These are phyloP conservation scores for Polyploca ridens DNA, from an alignment of 2,888 invertebrate species.

Conservation along the genomic window DNA sequence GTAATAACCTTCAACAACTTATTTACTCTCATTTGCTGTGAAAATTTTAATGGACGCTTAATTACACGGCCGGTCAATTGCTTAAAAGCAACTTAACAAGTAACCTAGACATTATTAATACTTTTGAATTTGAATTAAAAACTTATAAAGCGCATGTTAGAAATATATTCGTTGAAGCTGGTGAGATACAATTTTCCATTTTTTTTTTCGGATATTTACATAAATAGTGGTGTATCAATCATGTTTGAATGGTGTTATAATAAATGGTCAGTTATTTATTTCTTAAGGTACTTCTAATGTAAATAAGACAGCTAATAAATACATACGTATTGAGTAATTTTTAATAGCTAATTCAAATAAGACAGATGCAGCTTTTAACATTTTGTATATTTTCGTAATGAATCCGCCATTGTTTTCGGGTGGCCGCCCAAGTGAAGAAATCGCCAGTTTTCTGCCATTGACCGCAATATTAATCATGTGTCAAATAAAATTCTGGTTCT, in stretches of 20 bases:
- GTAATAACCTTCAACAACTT: background rate
- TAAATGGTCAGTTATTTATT: background rate
- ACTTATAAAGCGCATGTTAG: background rate
- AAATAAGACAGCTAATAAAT: background rate
- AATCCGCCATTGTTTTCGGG: slow-evolving; percentile 61
- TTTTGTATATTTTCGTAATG: slow-evolving; percentile 54
- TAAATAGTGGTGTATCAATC: background rate
- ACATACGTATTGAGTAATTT: background rate
- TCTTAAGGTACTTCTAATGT: background rate
- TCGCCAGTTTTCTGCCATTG: slow-evolving; percentile 55
- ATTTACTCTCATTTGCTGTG: slow-evolving; percentile 45
- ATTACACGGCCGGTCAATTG: slow-evolving; percentile 40
- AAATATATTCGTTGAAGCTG: no score
- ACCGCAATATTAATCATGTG: slow-evolving; percentile 51
- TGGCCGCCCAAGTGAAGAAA: slow-evolving; percentile 63
- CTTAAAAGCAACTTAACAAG: slow-evolving; percentile 16
- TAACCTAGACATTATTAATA: slow-evolving; percentile 25
- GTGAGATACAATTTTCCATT: no score
- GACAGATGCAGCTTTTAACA: slow-evolving; percentile 27
- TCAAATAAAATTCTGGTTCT: slow-evolving; percentile 34
- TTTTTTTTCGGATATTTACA: no score
- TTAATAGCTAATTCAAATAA: slow-evolving; percentile 11
- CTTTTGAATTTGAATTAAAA: background rate
- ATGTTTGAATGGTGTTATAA: background rate
- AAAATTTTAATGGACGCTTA: slow-evolving; percentile 42